Evolutionary conservation across 2,797 vertebrate genomes (phyloP).

Genomic region (Anisognathus igniventris): DNA sequence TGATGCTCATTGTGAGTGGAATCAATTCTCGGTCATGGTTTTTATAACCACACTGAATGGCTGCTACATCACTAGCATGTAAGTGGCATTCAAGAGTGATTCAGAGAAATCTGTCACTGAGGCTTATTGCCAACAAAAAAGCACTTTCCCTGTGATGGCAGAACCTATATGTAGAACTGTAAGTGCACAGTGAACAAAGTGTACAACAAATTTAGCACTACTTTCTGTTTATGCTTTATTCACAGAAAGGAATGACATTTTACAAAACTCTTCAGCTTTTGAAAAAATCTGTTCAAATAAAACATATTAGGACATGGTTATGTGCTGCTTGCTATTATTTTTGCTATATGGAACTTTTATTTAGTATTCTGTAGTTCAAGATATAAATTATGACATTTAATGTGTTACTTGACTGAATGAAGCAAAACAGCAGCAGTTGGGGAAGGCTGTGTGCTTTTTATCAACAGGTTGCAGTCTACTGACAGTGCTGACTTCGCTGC

Average conservation of each 20-base stretch:
- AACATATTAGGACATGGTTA: background rate
- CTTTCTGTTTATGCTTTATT: background rate
- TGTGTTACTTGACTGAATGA: background rate
- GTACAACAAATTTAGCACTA: background rate
- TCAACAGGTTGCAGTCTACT: background rate
- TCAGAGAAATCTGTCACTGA: slow-evolving; percentile 7
- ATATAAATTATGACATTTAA: background rate
- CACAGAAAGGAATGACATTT: background rate
- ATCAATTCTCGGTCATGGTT: slow-evolving; percentile 8
- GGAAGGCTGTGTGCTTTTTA: background rate
- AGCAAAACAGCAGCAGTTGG: background rate
- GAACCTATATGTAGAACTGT: background rate
- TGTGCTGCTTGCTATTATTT: background rate
- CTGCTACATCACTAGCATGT: background rate
- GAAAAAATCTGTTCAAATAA: background rate
- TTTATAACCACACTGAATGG: background rate
- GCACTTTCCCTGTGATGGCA: background rate
- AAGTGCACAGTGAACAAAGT: background rate
- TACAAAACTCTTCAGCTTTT: background rate
- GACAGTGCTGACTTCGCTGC: background rate
- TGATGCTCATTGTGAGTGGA: slow-evolving; percentile 12
- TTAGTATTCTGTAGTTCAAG: background rate
- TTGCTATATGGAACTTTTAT: background rate
- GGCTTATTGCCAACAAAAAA: background rate
- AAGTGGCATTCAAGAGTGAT: background rate